Evolutionary conservation across 2,888 invertebrate species (phyloP), one percentile per base, ranked within the genome.

Genomic region (Himalopsyche anomala): DNA sequence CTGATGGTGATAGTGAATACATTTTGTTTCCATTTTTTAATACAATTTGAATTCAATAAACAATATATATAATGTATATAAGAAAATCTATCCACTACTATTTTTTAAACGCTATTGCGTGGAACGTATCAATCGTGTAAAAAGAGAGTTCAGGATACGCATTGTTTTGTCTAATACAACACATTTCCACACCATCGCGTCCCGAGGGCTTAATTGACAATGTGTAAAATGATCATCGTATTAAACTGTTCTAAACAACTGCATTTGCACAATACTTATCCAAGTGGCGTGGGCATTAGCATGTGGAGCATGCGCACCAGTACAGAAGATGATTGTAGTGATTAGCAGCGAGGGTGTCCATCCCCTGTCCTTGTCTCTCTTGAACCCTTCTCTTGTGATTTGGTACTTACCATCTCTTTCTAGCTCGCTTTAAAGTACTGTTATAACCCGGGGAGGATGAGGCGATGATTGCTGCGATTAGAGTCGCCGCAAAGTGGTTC

Each of bases 311-410:
- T 85, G 87, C 85, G 87, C 87, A 85, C 86, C 55, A 83, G 87
- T 85, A 88, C 86, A 85, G 84, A 86, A 88, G 86, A 88, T 88
- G 87, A 88, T 88, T 88, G 87, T 88, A 88, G 87, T 88, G 87
- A 88, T 88, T 88, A 88, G 87, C 87, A 86, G 62, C 42, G 42
- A 80, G 40, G 42, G 40, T 80, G 80, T 80, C 80, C 42, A 80
- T 80, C 38, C 42, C 40, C n/a, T n/a, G 38, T 80, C 42, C 80
- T 5, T 80, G 38, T 80, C 42, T 80, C 42, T 80, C 42, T 80
- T n/a, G 42, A 38, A 15, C 42, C 8, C 5, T 40, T 80, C 42
- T 42, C 62, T 62, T 19, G 62, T 62, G 19, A 19, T 19, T 62
- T 19, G 0, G 28, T 62, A 80, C 79, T 84, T 45, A 9, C 79